Evolutionary conservation across 2,113 vertebrate genomes (phyloP).

Genomic region (Rissa tridactyla): DNA sequence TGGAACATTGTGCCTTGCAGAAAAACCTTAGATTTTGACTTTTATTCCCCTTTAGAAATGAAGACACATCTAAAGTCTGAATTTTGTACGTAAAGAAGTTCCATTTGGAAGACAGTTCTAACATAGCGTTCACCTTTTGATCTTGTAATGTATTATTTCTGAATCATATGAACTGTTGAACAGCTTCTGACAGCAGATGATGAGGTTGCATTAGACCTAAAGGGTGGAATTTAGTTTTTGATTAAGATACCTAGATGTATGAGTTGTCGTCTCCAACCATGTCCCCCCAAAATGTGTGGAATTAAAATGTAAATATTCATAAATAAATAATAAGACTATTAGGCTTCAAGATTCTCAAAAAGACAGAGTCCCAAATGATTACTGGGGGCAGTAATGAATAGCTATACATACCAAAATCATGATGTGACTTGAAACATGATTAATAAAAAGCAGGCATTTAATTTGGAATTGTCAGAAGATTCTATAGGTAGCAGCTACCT

Average conservation of each 20-base stretch:
- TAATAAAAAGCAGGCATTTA: slow-evolving; percentile 25
- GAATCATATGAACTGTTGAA: slow-evolving; percentile 63
- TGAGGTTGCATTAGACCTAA: slow-evolving; percentile 30
- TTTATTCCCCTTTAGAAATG: slow-evolving; percentile 31
- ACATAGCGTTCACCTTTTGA: slow-evolving; percentile 56
- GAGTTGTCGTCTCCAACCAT: fast-evolving
- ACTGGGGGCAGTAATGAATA: neutral
- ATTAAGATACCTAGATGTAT: neutral
- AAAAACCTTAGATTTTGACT: slow-evolving; percentile 50
- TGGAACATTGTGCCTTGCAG: slow-evolving; percentile 8
- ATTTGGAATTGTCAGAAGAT: neutral
- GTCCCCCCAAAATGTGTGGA: neutral
- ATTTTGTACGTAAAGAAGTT: slow-evolving; percentile 43
- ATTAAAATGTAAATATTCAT: slow-evolving; percentile 47
- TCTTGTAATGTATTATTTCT: slow-evolving; percentile 70
- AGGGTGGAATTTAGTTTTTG: neutral
- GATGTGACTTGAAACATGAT: neutral
- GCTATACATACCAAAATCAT: neutral
- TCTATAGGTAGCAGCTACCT: neutral
- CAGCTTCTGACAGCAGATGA: slow-evolving; percentile 50
- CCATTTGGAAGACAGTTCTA: slow-evolving; percentile 41
- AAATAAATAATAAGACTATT: slow-evolving; percentile 40
- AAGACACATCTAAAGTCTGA: slow-evolving; percentile 30
- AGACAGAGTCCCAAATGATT: slow-evolving; percentile 5
- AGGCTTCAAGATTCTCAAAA: slow-evolving; percentile 14